phyloP scores from a whole-genome alignment of 2,797 vertebrate species.

The Pelodytes ibericus region DNA sequence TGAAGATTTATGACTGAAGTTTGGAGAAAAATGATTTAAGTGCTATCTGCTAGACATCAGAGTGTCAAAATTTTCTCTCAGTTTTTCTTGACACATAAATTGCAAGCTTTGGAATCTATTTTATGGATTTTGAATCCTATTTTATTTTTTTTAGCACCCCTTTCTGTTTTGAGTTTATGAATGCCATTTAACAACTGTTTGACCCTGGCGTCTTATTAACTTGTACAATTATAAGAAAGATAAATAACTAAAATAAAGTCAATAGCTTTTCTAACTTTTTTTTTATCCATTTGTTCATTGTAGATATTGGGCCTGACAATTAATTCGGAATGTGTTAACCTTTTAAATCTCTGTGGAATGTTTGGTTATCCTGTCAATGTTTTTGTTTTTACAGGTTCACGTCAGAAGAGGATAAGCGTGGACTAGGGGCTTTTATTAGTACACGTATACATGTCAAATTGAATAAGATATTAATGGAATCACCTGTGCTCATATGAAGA shows the following conservation, averaged over 20 bases:
- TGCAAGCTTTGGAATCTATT: constrained; percentile 88
- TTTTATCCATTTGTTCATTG: background rate
- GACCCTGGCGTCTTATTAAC: constrained; percentile 74
- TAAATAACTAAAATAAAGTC: background rate
- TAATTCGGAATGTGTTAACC: too few relatives aligned
- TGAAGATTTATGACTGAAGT: constrained; percentile 98
- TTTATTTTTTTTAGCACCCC: constrained; percentile 86
- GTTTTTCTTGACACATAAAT: constrained; percentile 97
- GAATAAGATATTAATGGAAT: too few relatives aligned
- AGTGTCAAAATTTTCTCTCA: constrained; percentile 93
- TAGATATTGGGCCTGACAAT: constrained; percentile 4
- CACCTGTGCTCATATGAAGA: too few relatives aligned
- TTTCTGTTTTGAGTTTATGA: constrained; percentile 74
- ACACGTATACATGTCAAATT: too few relatives aligned
- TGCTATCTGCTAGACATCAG: constrained; percentile 97
- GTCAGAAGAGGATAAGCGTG: too few relatives aligned
- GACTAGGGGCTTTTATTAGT: too few relatives aligned
- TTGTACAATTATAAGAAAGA: constrained; percentile 65
- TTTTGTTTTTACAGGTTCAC: too few relatives aligned
- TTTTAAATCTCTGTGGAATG: too few relatives aligned
- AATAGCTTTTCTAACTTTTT: background rate
- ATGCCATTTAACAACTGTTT: constrained; percentile 78
- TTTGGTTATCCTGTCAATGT: too few relatives aligned
- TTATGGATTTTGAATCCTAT: constrained; percentile 49
- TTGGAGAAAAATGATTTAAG: constrained; percentile 99